Evolutionary conservation across 2,888 invertebrate species (phyloP), one percentile per base, ranked within the genome.

Genomic region (Tipula lateralis): DNA sequence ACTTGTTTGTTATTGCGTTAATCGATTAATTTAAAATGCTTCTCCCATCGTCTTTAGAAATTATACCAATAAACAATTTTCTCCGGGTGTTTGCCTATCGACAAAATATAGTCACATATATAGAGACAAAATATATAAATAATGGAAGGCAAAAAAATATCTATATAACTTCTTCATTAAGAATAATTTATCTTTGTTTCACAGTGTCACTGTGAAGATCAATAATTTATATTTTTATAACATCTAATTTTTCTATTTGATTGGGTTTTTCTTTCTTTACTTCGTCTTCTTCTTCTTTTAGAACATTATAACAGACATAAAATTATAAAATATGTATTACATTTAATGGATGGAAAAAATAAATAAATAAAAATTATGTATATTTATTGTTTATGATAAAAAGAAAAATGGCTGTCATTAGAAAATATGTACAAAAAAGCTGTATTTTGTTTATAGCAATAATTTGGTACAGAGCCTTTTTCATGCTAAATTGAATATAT

Each of bases 141-240:
- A 19, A 66, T 66, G 16, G 24, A 12, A 66, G 66, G 66, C 66
- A 66, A 24, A 66, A 66, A 66, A n/a, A 66, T 24, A 9, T 66
- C 16, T 50, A 50, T 50, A 66, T 66, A 66, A 66, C 66, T 66
- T 66, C 66, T 66, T 66, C 66, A 66, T 66, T 66, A 66, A 66
- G 66, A 66, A 66, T 66, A 66, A 66, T 66, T 66, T 66, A 66
- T 66, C 66, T 66, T 66, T 66, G 66, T 66, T 66, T 66, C 66
- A 66, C 66, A 66, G 66, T 66, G 66, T 66, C 66, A 66, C 66
- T 24, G 66, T 66, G 66, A 66, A 66, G 66, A 66, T 66, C 66
- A 66, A 66, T 66, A 66, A 66, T 66, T 66, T 66, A 66, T 66
- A 66, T 66, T 66, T 66, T 66, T 66, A 66, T 66, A 66, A 66